A percentile compares a stretch with the other conserved stretches of the same genome.
These are phyloP conservation scores for Nesometra sesokonis DNA, from an alignment of 35 echinoderm and acorn worm genomes.

Conservation along the genomic window DNA sequence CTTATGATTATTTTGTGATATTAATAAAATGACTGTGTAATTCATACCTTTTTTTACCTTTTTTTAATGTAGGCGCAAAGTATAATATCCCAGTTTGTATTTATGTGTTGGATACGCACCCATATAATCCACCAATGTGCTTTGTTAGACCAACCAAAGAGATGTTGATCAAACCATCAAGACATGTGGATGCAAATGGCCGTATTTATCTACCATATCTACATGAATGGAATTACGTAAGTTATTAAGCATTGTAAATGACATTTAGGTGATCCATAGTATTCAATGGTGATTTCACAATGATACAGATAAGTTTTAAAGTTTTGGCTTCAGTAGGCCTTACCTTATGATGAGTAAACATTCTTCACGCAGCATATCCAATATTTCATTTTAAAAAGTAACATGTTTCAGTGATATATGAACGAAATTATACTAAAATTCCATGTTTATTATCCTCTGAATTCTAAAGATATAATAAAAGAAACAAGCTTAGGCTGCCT, in stretches of 20 bases:
- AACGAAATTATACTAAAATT: too few species aligned
- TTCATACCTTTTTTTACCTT: neutral
- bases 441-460: too few species aligned
- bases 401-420: too few species aligned
- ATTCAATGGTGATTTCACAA: too few species aligned
- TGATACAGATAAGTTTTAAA: too few species aligned
- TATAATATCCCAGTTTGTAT: conserved; percentile 94
- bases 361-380: too few species aligned
- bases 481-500: too few species aligned
- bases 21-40: neutral
- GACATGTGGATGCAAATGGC: conserved; percentile 76
- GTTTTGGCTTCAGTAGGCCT: too few species aligned
- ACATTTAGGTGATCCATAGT: too few species aligned
- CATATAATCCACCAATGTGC: conserved; percentile 79
- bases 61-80: conserved; percentile 31
- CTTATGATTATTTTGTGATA: neutral
- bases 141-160: conserved; percentile 74
- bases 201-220: conserved; percentile 81
- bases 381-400: too few species aligned
- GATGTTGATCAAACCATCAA: conserved; percentile 89
- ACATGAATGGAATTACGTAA: conserved; percentile 97
- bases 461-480: too few species aligned
- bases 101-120: conserved; percentile 85
- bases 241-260: conserved; percentile 3
- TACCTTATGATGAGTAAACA: too few species aligned